Base-by-base conservation (phyloP, 2,888 invertebrate species). In the Hedya salicella region DNA sequence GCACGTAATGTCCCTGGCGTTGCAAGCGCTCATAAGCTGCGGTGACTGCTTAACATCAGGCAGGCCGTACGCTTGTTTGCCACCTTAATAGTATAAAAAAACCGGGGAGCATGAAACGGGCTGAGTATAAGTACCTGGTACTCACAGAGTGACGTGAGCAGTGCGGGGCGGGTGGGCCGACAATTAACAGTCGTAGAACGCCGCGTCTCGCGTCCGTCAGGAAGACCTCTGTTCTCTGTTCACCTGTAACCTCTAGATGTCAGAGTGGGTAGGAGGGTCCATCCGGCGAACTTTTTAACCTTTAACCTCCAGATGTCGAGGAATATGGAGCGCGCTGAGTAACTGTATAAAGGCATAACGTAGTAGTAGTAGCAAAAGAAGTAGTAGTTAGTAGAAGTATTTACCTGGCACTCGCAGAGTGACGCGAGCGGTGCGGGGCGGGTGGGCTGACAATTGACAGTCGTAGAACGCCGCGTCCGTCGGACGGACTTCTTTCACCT, bases 271-370 rank as follows among this genome's bases (percentile, higher is more conserved):
- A n/a, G n/a, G n/a, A n/a, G n/a, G n/a, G n/a, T n/a, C n/a, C n/a
- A n/a, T n/a, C n/a, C n/a, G n/a, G n/a, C n/a, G n/a, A n/a, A n/a
- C n/a, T n/a, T n/a, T n/a, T n/a, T n/a, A n/a, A n/a, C n/a, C n/a
- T n/a, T n/a, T n/a, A n/a, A n/a, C n/a, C n/a, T n/a, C n/a, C 92
- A 92, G 62, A 90, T 91, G 70, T 92, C 92, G 44, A 91, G 92
- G 0, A 91, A 91, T 53, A 92, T 91, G 78, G 91, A 92, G 2
- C 86, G 82, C 11, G 91, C 89, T 53, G 91, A 91, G 69, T 91
- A 92, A 75, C 91, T 92, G 53, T 3, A 16, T 13, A 53, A 30
- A 48, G 16, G 11, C 13, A n/a, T 4, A 6, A 0, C 3, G 21
- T 48, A 50, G 2, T 13, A 8, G 25, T 1, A 25, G n/a, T n/a